These are phyloP conservation scores for Nasonia giraulti DNA, from an alignment of 1,140 invertebrate species.

Conservation along the genomic window DNA sequence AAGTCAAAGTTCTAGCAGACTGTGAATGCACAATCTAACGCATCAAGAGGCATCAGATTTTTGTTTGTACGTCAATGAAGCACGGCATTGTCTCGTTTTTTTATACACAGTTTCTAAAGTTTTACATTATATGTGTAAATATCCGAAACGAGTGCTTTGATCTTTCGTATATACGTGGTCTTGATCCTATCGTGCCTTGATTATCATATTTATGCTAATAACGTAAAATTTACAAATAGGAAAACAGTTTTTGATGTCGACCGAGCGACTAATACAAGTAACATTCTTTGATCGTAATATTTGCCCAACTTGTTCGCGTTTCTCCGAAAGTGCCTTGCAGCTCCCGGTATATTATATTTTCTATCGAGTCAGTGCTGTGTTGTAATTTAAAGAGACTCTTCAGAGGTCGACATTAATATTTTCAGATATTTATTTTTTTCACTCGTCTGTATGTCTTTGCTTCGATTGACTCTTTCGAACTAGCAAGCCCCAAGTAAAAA, in stretches of 20 bases:
- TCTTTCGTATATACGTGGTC: background rate
- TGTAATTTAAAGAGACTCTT: constrained; percentile 9
- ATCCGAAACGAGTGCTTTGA: constrained; percentile 17
- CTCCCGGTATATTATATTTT: constrained; percentile 23
- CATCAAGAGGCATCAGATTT: background rate
- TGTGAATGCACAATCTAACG: constrained; percentile 20
- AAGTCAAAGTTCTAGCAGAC: background rate
- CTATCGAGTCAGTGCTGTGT: constrained; percentile 20
- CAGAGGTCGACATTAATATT: background rate
- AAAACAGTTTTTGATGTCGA: constrained; percentile 31
- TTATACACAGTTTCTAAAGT: constrained; percentile 30
- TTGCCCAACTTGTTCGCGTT: constrained; percentile 39
- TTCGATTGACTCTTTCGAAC: constrained; percentile 5
- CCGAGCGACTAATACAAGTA: constrained; percentile 5
- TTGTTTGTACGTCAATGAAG: background rate
- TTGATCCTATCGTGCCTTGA: constrained; percentile 18
- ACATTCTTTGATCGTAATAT: constrained; percentile 12
- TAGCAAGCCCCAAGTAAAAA: constrained; percentile 16
- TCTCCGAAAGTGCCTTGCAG: constrained; percentile 49
- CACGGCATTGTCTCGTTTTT: constrained; percentile 28
- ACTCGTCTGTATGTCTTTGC: background rate
- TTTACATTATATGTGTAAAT: constrained; percentile 35
- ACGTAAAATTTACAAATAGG: constrained; percentile 18
- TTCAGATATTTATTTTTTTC: constrained; percentile 34
- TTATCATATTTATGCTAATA: background rate